Evolutionary conservation across 2,113 vertebrate species (phyloP), one percentile per base, ranked within the genome.

Genomic region (Leucopternis melanops): DNA sequence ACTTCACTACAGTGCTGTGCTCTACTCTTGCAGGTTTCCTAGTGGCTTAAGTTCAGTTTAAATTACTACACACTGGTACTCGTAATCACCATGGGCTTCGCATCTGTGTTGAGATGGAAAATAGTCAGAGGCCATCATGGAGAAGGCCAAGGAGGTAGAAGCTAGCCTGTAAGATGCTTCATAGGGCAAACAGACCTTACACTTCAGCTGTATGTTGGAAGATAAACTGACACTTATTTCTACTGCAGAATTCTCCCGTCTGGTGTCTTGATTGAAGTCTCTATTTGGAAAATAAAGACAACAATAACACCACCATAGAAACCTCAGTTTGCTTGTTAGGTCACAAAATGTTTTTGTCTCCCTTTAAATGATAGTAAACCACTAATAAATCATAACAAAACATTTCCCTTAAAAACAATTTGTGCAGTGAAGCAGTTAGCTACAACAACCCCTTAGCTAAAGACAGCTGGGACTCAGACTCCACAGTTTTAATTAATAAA

Each of bases 401-500:
- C 11, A 79, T 72, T 78, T 88, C 38, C 59, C 12, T 79, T 72
- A 59, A 91, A 96, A 96, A 42, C 18, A 55, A 79, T 93, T 83
- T 95, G 38, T 79, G 45, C 67, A 80, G 15, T 72, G 78, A 94
- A 93, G 50, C 32, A 78, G 36, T 83, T 69, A 93, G 29, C 40
- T 91, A 63, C 22, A 80, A 45, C 57, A 93, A 44, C 23, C 15
- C 21, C 36, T 72, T 69, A 88, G 74, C 47, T 83, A 84, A 90
- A 85, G 70, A 72, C 18, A 63, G 22, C 40, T 92, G 77, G 32
- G 55, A 88, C 65, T 59, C 34, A 90, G 75, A 66, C 6, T 58
- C 34, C 52, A 12, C 14, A n/a, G 44, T 69, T 94, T 94, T 84
- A 96, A 90, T 84, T 84, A 94, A 91, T 77, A 90, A 78, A 55